Percentiles rank a stretch among this genome's conserved stretches.
Conservation (phyloP, 2,797 vertebrate species). For the Brotula barbata region DNA sequence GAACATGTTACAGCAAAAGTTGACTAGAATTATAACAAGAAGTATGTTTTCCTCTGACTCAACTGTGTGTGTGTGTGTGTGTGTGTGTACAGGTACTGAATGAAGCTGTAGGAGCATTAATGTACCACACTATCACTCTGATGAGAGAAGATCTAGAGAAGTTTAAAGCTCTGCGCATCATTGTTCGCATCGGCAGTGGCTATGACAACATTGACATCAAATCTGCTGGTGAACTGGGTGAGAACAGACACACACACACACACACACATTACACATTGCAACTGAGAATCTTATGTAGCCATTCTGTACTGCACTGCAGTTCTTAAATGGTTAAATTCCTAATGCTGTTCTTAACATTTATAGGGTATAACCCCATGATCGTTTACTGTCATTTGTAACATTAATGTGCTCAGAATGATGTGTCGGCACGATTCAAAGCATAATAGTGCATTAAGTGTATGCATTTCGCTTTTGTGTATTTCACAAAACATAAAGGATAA, state of each 20-base stretch:
- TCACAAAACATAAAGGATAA: too few relatives aligned
- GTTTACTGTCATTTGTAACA: too few relatives aligned
- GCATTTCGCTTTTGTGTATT: too few relatives aligned
- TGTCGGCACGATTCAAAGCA: too few relatives aligned
- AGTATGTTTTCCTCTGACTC: neutral
- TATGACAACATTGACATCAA: conserved; percentile 99
- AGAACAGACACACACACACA: conserved; percentile 16
- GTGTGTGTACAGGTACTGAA: conserved; percentile 88
- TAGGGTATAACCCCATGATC: too few relatives aligned
- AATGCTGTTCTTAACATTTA: neutral
- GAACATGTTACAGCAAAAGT: too few relatives aligned
- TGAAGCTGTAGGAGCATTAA: conserved; percentile 95
- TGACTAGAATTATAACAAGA: neutral
- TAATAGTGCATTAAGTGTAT: too few relatives aligned
- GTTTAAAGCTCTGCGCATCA: conserved; percentile 97
- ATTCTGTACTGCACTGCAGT: neutral
- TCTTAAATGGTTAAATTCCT: neutral
- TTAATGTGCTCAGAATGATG: too few relatives aligned
- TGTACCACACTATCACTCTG: conserved; percentile 99
- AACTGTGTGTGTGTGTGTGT: conserved; percentile 19
- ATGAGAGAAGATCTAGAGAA: conserved; percentile 98
- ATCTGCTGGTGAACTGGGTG: conserved; percentile 95
- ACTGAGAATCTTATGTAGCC: neutral
- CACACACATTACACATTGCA: conserved; percentile 6
- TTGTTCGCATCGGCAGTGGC: conserved; percentile 96